Conservation (phyloP, 2,797 vertebrate genomes). For the Coilia nasus region DNA sequence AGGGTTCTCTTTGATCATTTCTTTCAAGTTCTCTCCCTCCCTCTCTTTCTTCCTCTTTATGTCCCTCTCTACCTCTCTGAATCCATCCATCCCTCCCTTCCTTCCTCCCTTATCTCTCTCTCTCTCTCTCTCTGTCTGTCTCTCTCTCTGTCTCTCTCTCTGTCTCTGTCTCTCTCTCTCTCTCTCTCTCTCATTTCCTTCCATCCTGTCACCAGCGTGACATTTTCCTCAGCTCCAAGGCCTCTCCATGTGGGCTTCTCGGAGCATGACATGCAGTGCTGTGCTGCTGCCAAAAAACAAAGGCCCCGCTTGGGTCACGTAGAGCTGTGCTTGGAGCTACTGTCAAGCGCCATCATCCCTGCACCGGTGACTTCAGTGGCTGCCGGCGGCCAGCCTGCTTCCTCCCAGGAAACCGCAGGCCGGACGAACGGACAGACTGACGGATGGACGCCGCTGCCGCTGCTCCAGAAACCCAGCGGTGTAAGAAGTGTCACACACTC, state of each 20-base stretch:
- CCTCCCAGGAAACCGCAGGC: neutral
- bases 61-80: conserved; percentile 8
- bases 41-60: neutral
- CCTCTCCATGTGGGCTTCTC: neutral
- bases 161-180: conserved; percentile 1
- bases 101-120: neutral
- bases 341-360: neutral
- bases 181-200: conserved; percentile 19
- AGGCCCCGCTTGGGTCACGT: neutral
- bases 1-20: conserved; percentile 45
- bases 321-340: too few species aligned
- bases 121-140: conserved; percentile 32
- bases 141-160: conserved; percentile 1
- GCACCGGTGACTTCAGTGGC: neutral
- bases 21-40: conserved; percentile 18
- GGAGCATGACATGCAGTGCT: neutral
- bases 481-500: too few species aligned
- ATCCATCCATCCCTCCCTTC: neutral
- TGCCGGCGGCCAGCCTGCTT: neutral
- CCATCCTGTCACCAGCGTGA: neutral
- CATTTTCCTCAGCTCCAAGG: neutral
- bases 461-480: neutral
- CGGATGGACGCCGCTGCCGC: neutral
- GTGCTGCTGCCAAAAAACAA: neutral
- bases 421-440: neutral